These are phyloP conservation scores for Epinephelus malabaricus DNA, from an alignment of 2,797 vertebrate genomes.

Conservation along the genomic window DNA sequence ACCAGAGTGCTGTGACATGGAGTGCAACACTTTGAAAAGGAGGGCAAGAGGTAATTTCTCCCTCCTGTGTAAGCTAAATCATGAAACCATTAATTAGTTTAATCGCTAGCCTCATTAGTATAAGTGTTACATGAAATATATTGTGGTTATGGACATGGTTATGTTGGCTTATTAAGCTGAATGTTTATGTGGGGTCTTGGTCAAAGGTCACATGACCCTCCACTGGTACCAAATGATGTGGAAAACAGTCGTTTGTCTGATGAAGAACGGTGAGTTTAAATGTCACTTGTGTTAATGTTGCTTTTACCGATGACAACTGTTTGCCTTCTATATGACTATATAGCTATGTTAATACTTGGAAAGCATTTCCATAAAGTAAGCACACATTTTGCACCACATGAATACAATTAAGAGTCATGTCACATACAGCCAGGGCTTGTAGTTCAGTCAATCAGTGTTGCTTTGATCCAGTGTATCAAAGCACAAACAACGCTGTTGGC, in stretches of 20 bases:
- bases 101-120: constrained; percentile 32
- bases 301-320: not conserved
- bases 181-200: not conserved
- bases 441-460: constrained; percentile 2
- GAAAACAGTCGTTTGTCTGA: constrained; percentile 12
- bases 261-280: not conserved
- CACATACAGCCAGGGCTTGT: not conserved
- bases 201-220: constrained; percentile 10
- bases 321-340: not conserved
- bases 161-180: not conserved
- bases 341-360: not conserved
- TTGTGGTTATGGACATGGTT: not conserved
- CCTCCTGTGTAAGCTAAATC: not conserved
- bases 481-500: constrained; percentile 13
- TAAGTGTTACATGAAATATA: not conserved
- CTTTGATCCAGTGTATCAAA: constrained; percentile 42
- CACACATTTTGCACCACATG: constrained; percentile 6
- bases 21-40: not conserved
- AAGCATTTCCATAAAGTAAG: not conserved
- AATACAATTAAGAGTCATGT: constrained; percentile 21
- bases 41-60: constrained; percentile 12
- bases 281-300: constrained; percentile 1
- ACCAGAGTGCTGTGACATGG: not conserved
- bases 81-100: constrained; percentile 28
- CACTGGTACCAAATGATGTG: constrained; percentile 10